Conservation (phyloP, 1,140 invertebrate genomes). For the Halotydeus destructor region DNA sequence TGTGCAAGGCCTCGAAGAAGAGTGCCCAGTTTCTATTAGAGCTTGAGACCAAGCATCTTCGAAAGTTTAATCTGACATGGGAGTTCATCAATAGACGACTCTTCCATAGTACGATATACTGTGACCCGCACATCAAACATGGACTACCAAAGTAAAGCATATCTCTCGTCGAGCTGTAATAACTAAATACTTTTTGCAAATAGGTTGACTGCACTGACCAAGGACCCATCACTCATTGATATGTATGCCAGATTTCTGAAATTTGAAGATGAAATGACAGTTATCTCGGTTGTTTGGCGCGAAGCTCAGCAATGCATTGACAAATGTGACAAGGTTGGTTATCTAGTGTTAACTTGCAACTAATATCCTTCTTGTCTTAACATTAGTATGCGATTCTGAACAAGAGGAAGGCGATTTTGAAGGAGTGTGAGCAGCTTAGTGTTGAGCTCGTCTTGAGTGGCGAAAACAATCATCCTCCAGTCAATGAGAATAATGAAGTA, state of each 20-base stretch:
- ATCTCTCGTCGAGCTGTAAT: neutral
- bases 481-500: too few species aligned
- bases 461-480: too few species aligned
- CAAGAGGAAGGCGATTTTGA: constrained; percentile 32
- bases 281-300: constrained; percentile 33
- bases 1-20: constrained; percentile 33
- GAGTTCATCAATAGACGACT: constrained; percentile 38
- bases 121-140: constrained; percentile 36
- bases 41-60: constrained; percentile 33
- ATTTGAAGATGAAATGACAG: constrained; percentile 40
- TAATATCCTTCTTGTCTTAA: constrained; percentile 3
- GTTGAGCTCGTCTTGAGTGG: constrained; percentile 23
- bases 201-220: constrained; percentile 1
- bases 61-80: constrained; percentile 37
- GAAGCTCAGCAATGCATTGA: constrained; percentile 37
- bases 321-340: constrained; percentile 28
- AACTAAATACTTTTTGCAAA: neutral
- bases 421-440: constrained; percentile 35
- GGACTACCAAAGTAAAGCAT: constrained; percentile 25
- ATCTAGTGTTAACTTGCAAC: neutral
- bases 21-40: constrained; percentile 33
- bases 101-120: constrained; percentile 38
- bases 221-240: constrained; percentile 1
- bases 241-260: constrained; percentile 21
- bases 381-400: constrained; percentile 26